Conservation (phyloP, 2,113 vertebrate species). For the Hipposideros armiger region DNA sequence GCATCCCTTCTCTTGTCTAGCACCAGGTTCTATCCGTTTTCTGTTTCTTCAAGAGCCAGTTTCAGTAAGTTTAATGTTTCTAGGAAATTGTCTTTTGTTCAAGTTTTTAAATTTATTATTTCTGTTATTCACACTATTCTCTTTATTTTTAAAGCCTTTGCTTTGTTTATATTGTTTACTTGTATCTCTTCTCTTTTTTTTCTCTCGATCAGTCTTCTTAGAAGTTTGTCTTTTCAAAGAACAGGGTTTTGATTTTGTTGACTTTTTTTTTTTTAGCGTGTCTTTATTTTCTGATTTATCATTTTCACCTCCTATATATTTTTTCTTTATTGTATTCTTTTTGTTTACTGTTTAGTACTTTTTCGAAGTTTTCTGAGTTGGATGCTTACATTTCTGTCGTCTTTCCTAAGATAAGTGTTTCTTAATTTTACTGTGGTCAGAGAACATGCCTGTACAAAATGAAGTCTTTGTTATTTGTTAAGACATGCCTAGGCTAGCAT, state of each 20-base stretch:
- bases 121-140: neutral
- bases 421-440: conserved; percentile 17
- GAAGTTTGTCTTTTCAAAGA: conserved; percentile 12
- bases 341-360: conserved; percentile 19
- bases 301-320: neutral
- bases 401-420: conserved; percentile 35
- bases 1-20: neutral
- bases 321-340: conserved; percentile 26
- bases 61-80: conserved; percentile 53
- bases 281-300: conserved; percentile 35
- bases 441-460: conserved; percentile 35
- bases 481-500: neutral
- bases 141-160: conserved; percentile 6
- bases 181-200: neutral
- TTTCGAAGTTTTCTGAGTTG: conserved; percentile 41
- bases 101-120: conserved; percentile 7
- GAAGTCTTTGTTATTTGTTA: conserved; percentile 44
- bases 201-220: neutral
- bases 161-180: neutral
- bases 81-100: conserved; percentile 29
- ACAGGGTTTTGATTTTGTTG: neutral
- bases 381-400: neutral
- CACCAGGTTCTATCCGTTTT: neutral
- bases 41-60: conserved; percentile 5
- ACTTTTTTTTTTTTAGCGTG: neutral